Percentiles rank a stretch among this genome's conserved stretches.
Conservation (phyloP, 2,888 invertebrate genomes). For the Amblyjoppa proteus region DNA sequence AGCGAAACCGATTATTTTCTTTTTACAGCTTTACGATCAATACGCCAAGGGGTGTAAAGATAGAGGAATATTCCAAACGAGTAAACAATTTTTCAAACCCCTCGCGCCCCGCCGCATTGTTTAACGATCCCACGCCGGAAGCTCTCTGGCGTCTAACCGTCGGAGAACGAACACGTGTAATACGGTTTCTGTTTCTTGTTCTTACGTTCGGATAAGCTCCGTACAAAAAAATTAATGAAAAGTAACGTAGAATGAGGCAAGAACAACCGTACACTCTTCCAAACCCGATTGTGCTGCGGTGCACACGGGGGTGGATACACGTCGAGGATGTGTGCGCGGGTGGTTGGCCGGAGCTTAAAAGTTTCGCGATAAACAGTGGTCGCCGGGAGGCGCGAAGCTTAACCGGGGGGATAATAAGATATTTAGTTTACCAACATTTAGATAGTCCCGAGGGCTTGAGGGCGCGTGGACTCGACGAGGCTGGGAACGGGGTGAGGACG, state of each 20-base stretch:
- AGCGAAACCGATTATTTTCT: neutral
- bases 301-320: slow-evolving; percentile 67
- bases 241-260: neutral
- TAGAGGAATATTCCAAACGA: neutral
- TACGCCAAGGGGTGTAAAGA: neutral
- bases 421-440: slow-evolving; percentile 83
- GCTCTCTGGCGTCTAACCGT: neutral
- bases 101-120: neutral
- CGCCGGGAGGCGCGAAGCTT: slow-evolving; percentile 74
- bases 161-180: slow-evolving; percentile 1
- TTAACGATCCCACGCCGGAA: neutral
- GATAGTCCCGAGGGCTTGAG: slow-evolving; percentile 76
- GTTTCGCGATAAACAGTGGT: slow-evolving; percentile 68
- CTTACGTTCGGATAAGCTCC: neutral
- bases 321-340: neutral
- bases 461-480: slow-evolving; percentile 18
- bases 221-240: slow-evolving; percentile 10
- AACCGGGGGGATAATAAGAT: slow-evolving; percentile 81
- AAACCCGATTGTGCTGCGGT: slow-evolving; percentile 69
- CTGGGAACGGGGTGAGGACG: slow-evolving; percentile 15
- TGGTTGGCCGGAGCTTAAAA: slow-evolving; percentile 51
- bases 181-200: slow-evolving; percentile 2
- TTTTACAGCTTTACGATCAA: neutral
- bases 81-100: neutral
- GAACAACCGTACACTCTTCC: slow-evolving; percentile 35